These are phyloP conservation scores for Hyposoter didymator DNA, from an alignment of 2,888 invertebrate species.

Conservation along the genomic window DNA sequence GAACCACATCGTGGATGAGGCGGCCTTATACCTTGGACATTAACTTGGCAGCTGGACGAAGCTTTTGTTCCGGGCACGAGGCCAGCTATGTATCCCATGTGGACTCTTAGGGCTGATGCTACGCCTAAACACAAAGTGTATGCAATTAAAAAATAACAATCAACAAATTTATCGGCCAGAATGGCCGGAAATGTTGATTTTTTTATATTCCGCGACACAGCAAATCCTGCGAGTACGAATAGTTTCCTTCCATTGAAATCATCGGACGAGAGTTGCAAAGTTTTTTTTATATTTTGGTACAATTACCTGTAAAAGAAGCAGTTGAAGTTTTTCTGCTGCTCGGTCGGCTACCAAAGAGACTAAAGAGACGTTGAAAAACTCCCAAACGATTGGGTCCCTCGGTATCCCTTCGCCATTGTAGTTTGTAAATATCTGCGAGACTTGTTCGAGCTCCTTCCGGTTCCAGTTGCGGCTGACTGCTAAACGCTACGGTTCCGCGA, in stretches of 20 bases:
- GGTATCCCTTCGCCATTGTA: constrained; percentile 80
- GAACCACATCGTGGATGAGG: constrained; percentile 81
- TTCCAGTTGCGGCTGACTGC: constrained; percentile 82
- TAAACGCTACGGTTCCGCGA: constrained; percentile 83
- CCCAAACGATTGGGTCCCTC: constrained; percentile 81
- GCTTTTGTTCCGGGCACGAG: constrained; percentile 88
- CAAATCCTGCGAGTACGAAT: background rate
- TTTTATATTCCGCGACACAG: background rate
- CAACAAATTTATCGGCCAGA: background rate
- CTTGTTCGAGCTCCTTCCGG: constrained; percentile 79
- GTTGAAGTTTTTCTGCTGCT: constrained; percentile 89
- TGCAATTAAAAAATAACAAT: background rate
- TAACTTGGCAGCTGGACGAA: constrained; percentile 80
- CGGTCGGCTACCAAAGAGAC: constrained; percentile 88
- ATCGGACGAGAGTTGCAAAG: too few species aligned
- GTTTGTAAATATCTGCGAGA: constrained; percentile 81
- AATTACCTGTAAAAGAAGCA: constrained; percentile 86
- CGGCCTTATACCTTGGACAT: constrained; percentile 78
- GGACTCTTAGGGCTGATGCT: constrained; percentile 89
- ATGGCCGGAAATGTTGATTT: too few species aligned
- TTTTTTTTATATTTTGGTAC: background rate
- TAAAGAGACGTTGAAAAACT: constrained; percentile 82
- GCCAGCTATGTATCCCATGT: constrained; percentile 90
- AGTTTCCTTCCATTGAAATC: background rate
- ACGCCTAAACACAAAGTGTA: constrained; percentile 84